These are phyloP conservation scores for Rhea pennata DNA, from an alignment of 2,113 vertebrate species.

Conservation along the genomic window DNA sequence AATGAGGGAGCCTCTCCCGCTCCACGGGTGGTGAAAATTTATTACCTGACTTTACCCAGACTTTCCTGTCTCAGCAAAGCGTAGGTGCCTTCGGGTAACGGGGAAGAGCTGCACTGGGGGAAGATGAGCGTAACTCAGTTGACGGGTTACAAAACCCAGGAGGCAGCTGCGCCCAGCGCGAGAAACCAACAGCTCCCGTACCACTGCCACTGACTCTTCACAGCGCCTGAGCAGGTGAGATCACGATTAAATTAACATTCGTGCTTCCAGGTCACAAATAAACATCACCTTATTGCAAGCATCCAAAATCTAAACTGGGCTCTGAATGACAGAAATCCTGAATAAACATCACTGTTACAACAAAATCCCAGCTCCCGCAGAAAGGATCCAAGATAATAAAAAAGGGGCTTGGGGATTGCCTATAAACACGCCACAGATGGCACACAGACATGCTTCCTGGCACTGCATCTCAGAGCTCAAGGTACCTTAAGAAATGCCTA, in stretches of 20 bases:
- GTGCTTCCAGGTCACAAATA: neutral
- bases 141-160: neutral
- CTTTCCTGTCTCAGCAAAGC: neutral
- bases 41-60: accelerated
- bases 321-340: neutral
- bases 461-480: neutral
- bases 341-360: neutral
- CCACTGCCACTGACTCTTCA: neutral
- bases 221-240: accelerated
- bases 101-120: neutral
- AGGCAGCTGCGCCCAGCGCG: neutral
- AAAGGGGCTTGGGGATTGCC: slow-evolving; percentile 22
- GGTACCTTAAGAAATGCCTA: neutral
- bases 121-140: accelerated
- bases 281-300: neutral
- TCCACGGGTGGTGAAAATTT: neutral
- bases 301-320: neutral
- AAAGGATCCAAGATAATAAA: neutral
- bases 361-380: neutral
- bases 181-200: neutral
- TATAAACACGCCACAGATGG: slow-evolving; percentile 32
- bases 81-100: accelerated
- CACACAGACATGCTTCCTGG: slow-evolving; percentile 16
- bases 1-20: accelerated
- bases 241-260: neutral